Base-by-base conservation (phyloP, 2,113 vertebrate genomes). In the Hydrolagus affinis region DNA sequence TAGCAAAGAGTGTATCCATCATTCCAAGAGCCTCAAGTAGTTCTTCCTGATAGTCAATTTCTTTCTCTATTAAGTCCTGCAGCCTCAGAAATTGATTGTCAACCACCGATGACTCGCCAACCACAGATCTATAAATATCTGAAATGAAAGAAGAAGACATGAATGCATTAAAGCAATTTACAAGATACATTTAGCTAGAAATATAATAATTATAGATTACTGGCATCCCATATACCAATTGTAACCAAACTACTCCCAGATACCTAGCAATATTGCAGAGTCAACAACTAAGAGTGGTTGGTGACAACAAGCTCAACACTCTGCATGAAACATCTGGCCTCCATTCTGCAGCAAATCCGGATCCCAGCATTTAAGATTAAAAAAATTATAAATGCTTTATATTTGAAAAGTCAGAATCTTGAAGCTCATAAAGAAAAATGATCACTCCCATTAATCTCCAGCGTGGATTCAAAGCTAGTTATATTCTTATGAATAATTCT, bases 1-100 rank as follows among this genome's bases (percentile, higher is more conserved):
- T 95, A 86, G 97, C 96, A 87, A 99, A 98, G 59, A 99, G 91
- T 1, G 95, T 95, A 92, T 98, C 98, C 94, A 99, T 93, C 95
- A 99, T 99, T 68, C 98, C 98, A 88, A 99, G 89, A 80, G 96
- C 95, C 91, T 98, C 96, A 56, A 99, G 86, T 0, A 99, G 93
- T 30, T 98, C 95, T 87, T 94, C 94, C 87, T 98, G 95, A 88
- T 96, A 97, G 90, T 95, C 94, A n/a, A 97, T 93, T 91, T 99
- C 98, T 87, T 89, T 94, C 87, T 94, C 95, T 32, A 98, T 73
- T 30, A 96, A 91, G 60, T 96, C 94, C 89, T 96, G 94, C 72
- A 99, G 95, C 86, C 88, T 90, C 87, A 97, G 86, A 89, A 99
- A 94, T 87, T 97, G 95, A 56, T 94, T 94, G 88, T 98, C 96